These are phyloP conservation scores for Nannobrachium achirus DNA, from an alignment of 2,113 vertebrate genomes.

Conservation along the genomic window DNA sequence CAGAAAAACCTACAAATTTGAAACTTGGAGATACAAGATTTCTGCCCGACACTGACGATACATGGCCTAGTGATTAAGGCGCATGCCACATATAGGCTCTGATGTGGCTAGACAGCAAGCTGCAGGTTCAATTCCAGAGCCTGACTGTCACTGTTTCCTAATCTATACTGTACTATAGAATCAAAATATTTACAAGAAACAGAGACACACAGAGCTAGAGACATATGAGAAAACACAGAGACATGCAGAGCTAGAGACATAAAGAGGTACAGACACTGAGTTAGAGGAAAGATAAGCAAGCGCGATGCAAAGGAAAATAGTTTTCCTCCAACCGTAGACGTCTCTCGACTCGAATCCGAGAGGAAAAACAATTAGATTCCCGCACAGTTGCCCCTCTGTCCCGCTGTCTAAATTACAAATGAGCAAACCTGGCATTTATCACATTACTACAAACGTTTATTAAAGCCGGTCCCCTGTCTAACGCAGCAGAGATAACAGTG, in stretches of 20 bases:
- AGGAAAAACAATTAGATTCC: constrained; percentile 75
- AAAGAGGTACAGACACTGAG: constrained; percentile 28
- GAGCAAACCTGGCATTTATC: constrained; percentile 81
- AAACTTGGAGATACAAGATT: too few relatives aligned
- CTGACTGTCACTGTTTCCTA: too few relatives aligned
- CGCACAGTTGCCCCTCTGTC: constrained; percentile 62
- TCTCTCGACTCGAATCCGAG: constrained; percentile 36
- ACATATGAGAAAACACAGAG: neutral
- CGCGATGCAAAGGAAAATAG: neutral
- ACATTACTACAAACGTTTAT: constrained; percentile 83
- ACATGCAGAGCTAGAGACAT: constrained; percentile 30
- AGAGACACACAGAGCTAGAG: too few relatives aligned
- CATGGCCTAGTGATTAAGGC: too few relatives aligned
- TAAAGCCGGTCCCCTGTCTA: constrained; percentile 77
- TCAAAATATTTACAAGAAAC: too few relatives aligned
- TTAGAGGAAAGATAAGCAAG: constrained; percentile 28
- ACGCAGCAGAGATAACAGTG: constrained; percentile 81
- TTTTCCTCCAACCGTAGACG: too few relatives aligned
- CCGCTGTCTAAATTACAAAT: constrained; percentile 76
- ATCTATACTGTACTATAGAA: too few relatives aligned
- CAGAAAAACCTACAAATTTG: too few relatives aligned
- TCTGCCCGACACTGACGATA: too few relatives aligned
- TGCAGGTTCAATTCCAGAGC: too few relatives aligned
- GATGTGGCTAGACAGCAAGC: too few relatives aligned
- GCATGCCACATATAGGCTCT: too few relatives aligned